Conservation (phyloP, 2,113 vertebrate genomes). For the Grammomys surdaster region DNA sequence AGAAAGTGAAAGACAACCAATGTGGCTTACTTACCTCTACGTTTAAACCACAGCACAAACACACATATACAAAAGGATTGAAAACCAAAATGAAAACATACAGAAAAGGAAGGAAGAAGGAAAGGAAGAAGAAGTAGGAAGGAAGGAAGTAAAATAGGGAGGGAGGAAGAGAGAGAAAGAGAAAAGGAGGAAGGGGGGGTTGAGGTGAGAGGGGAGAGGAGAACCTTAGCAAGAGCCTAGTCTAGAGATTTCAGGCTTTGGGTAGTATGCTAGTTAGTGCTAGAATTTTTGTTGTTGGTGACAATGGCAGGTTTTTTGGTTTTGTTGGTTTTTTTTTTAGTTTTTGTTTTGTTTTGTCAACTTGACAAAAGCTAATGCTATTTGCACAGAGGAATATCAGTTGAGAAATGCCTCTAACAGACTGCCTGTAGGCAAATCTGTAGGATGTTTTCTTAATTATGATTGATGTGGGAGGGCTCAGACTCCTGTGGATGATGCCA, state of each 20-base stretch:
- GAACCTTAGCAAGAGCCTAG: not conserved
- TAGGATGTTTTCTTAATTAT: not conserved
- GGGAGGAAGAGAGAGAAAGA: not conserved
- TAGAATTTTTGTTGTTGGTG: not conserved
- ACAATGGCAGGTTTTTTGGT: too few species aligned
- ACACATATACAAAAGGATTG: not conserved
- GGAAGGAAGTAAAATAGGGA: too few species aligned
- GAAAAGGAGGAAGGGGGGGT: not conserved
- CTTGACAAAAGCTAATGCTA: not conserved
- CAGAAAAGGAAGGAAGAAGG: not conserved
- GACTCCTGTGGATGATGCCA: not conserved
- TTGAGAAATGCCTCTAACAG: not conserved
- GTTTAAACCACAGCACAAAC: not conserved
- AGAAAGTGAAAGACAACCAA: not conserved
- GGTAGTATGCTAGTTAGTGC: not conserved
- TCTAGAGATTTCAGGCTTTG: not conserved
- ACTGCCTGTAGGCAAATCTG: not conserved
- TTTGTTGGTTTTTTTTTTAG: not conserved
- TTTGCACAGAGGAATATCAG: fast-evolving
- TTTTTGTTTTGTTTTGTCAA: not conserved
- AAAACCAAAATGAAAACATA: not conserved
- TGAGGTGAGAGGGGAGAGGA: too few species aligned
- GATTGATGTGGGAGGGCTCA: too few species aligned
- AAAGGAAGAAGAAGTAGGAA: not conserved
- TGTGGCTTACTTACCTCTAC: not conserved